Evolutionary conservation across 2,797 vertebrate genomes (phyloP).

Genomic region (Sorex maritimensis): DNA sequence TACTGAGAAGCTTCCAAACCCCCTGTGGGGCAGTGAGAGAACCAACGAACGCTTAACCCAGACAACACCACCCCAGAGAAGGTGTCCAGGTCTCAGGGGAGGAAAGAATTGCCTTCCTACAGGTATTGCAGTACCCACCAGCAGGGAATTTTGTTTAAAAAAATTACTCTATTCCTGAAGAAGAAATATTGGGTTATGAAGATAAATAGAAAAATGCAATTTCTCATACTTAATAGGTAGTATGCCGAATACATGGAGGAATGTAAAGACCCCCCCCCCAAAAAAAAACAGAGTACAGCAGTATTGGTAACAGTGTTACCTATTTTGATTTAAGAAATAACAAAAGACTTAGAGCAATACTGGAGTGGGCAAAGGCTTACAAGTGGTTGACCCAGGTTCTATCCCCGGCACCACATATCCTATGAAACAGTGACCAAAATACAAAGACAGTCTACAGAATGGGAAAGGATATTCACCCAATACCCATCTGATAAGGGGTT

Average conservation of each 20-base stretch:
- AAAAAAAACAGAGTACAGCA: no score
- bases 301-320: background rate
- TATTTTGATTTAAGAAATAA: background rate
- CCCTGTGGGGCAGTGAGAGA: background rate
- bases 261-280: background rate
- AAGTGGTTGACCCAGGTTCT: no score
- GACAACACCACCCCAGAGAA: background rate
- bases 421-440: no score
- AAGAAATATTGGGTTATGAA: background rate
- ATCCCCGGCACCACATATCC: no score
- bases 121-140: no score
- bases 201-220: no score
- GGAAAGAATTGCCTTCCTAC: background rate
- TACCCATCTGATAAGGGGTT: no score
- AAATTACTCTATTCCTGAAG: background rate
- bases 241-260: background rate
- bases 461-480: no score
- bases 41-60: background rate
- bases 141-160: conserved; percentile 2
- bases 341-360: no score
- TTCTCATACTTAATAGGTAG: background rate
- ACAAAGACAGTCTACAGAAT: no score
- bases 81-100: background rate
- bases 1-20: background rate
- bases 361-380: no score